A percentile compares a stretch with the other conserved stretches of the same genome.
These are phyloP conservation scores for Acanthochromis polyacanthus DNA, from an alignment of 2,113 vertebrate species.

Conservation along the genomic window DNA sequence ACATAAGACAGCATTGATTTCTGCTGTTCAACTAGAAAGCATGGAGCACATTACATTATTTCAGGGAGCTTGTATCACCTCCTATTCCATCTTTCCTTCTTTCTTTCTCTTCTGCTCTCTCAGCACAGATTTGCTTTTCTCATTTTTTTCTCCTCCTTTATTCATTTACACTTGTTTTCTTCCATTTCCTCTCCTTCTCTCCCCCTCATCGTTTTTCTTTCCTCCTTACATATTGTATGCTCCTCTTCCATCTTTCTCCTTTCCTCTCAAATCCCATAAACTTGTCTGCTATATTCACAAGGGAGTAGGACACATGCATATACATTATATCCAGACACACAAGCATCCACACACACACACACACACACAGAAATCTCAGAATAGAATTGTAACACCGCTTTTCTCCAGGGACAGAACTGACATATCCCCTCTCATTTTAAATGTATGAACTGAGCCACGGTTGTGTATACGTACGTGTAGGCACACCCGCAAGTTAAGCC, in stretches of 20 bases:
- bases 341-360: constrained; percentile 2
- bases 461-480: background rate
- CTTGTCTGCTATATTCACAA: constrained; percentile 7
- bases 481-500: constrained; percentile 1
- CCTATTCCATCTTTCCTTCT: background rate
- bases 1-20: constrained; percentile 58
- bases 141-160: background rate
- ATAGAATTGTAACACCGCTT: constrained; percentile 23
- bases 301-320: constrained; percentile 11
- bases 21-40: constrained; percentile 40
- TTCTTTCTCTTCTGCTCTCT: background rate
- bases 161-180: background rate
- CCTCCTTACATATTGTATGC: background rate
- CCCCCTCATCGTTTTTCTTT: background rate
- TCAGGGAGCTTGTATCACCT: background rate
- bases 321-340: constrained; percentile 10
- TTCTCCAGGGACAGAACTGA: constrained; percentile 48
- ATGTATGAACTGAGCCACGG: constrained; percentile 60
- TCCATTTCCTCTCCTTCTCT: background rate
- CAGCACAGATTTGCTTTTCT: background rate
- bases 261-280: constrained; percentile 19
- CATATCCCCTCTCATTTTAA: constrained; percentile 60
- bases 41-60: constrained; percentile 53
- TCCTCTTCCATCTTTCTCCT: constrained; percentile 11
- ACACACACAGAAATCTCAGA: constrained; percentile 1